Evolutionary conservation across 2,888 invertebrate species (phyloP), one percentile per base, ranked within the genome.

Genomic region (Lottia scabra): DNA sequence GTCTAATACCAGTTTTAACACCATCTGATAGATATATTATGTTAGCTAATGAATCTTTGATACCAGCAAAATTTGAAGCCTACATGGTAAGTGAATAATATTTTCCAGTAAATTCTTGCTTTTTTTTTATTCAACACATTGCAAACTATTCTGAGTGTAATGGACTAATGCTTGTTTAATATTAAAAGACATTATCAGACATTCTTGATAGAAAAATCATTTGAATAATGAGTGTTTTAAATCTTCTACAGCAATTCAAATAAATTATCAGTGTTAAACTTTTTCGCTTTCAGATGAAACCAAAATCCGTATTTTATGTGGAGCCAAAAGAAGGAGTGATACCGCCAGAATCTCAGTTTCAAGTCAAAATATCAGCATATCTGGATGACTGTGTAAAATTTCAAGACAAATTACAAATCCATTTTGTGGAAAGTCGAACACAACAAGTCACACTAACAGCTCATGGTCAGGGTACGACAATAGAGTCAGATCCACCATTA

Each of bases 31-130:
- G 92, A 88, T 84, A 82, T 0, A 85, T 94, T 0, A 90, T 90
- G 0, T 85, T 94, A 0, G 91, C 91, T 71, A 95, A 94, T 82
- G 93, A 94, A 84, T 94, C 94, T 0, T 94, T 94, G 0, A 93
- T 94, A 62, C 86, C 91, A 65, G 93, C 94, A 0, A 87, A 91
- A 78, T 92, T 92, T 80, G 91, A 88, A 68, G 90, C 91, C 2
- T 87, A 89, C 64, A 86, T 93, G 91, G 92, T 92, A 84, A 87
- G 90, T 67, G 27, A 16, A 27, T 16, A 56, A 30, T 19, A 13
- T 45, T 44, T 19, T 73, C 13, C 26, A 62, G 15, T 70, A 19
- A 66, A 16, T 38, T 15, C n/a, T n/a, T 38, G 10, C 38, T 8
- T 38, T 4, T 4, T 38, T n/a, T n/a, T n/a, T n/a, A n/a, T n/a